These are phyloP conservation scores for Hetaerina americana DNA, from an alignment of 1,140 invertebrate species.

Conservation along the genomic window DNA sequence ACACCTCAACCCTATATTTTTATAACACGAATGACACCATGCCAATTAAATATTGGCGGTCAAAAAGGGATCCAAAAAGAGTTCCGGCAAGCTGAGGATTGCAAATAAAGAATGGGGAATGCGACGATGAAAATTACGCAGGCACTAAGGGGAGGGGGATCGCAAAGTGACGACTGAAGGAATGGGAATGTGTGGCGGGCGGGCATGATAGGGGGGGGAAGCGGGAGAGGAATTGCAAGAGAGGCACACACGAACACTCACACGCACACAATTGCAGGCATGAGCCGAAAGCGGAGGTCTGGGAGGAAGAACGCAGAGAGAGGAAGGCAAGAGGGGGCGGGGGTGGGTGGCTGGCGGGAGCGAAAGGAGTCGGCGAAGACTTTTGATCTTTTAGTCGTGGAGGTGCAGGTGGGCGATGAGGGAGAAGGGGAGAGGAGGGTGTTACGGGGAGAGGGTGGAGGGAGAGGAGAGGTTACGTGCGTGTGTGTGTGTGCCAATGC, in stretches of 20 bases:
- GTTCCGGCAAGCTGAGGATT: too few species aligned
- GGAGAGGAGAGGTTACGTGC: not conserved
- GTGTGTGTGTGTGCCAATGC: too few species aligned
- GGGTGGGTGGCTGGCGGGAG: too few species aligned
- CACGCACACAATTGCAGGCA: not conserved
- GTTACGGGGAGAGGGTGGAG: not conserved
- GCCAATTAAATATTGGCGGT: too few species aligned
- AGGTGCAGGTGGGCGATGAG: not conserved
- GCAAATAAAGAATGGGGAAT: too few species aligned
- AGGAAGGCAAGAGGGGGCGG: not conserved
- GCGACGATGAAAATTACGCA: too few species aligned
- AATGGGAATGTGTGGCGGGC: too few species aligned
- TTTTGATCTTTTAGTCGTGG: not conserved
- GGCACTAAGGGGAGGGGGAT: too few species aligned
- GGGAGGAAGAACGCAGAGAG: not conserved
- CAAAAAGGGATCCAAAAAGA: too few species aligned
- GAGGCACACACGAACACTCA: not conserved
- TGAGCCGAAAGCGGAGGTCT: constrained; percentile 12
- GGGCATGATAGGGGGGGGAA: not conserved
- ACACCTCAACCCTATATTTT: too few species aligned
- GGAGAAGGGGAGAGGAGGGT: not conserved
- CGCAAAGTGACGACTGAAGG: too few species aligned
- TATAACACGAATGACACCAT: too few species aligned
- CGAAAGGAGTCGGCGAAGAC: not conserved
- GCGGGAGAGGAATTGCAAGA: not conserved